Evolutionary conservation across 2,888 invertebrate genomes (phyloP).

Genomic region (Drosophila meridionalis): DNA sequence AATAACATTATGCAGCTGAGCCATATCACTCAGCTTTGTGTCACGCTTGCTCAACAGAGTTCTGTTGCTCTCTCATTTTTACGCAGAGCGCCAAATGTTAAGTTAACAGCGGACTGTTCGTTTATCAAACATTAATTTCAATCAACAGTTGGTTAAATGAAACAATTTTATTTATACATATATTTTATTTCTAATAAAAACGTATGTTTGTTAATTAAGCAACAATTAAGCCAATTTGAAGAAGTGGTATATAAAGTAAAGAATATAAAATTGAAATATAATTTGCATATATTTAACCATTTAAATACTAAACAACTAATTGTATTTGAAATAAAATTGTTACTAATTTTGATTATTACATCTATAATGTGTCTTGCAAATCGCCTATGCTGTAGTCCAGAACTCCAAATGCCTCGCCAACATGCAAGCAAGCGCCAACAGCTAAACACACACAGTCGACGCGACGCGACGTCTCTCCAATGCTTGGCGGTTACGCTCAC

Average conservation of each 20-base stretch:
- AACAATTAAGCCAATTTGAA: background rate
- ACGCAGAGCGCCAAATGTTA: slow-evolving; percentile 19
- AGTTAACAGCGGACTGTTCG: slow-evolving; percentile 25
- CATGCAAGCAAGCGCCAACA: slow-evolving; percentile 23
- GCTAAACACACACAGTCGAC: background rate
- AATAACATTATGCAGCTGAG: slow-evolving; percentile 19
- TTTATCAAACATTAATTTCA: slow-evolving; percentile 5
- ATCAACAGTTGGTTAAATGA: slow-evolving; percentile 32
- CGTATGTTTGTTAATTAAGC: background rate
- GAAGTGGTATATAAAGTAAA: background rate
- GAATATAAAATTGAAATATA: background rate
- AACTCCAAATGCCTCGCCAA: slow-evolving; percentile 11
- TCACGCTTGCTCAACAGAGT: slow-evolving; percentile 32
- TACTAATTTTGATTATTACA: slow-evolving; percentile 6
- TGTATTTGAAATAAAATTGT: background rate
- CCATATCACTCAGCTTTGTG: slow-evolving; percentile 33
- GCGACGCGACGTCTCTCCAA: slow-evolving; percentile 11
- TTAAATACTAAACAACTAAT: background rate
- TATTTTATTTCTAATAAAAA: background rate
- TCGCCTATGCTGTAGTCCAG: background rate
- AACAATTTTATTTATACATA: background rate
- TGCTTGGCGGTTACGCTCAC: slow-evolving; percentile 21
- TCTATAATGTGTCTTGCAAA: slow-evolving; percentile 5
- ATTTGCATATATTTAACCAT: background rate
- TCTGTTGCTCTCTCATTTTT: slow-evolving; percentile 32